Evolutionary conservation across 2,113 vertebrate genomes (phyloP), one percentile per base, ranked within the genome.

Genomic region (Drymodes brunneopygia): DNA sequence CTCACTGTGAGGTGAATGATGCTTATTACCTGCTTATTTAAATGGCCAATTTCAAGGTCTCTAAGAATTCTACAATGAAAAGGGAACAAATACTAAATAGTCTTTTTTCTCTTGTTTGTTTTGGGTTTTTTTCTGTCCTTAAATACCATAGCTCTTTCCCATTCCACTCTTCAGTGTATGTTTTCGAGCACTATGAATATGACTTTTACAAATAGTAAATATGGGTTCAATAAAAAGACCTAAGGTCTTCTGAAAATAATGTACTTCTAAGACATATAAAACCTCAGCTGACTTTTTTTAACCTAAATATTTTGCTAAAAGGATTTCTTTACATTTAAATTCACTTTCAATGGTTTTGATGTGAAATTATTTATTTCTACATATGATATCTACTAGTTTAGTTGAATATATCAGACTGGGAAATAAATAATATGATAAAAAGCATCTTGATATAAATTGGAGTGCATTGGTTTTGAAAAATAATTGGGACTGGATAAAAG

Each of bases 391-490:
- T 92, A 25, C 6, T 64, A n/a, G 19, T 56, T 64, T 81, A 50
- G 57, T 87, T 95, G 75, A 94, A 82, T 72, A 38, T 72, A 94
- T 92, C n/a, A 87, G 62, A 83, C 36, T 91, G n/a, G 72, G 72
- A 87, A 93, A 92, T 1, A 0, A 75, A 95, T 88, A 88, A 88
- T 15, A 4, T 72, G 51, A 90, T 95, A 47, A 94, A 94, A 96
- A 95, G 14, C 36, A 94, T 93, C 45, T 94, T 78, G 58, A 81
- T 90, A 44, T 58, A 82, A 65, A 94, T 79, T 87, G 61, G 86
- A 95, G 33, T 22, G 19, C 67, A 77, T 90, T 95, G 42, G n/a
- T 93, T 97, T 94, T 93, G 42, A 95, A 96, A 97, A 93, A 90
- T 81, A 95, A 89, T 94, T 97, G n/a, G 28, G 10, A 92, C 81